Evolutionary conservation across 2,797 vertebrate genomes (phyloP).

Genomic region (Knipowitschia caucasica): DNA sequence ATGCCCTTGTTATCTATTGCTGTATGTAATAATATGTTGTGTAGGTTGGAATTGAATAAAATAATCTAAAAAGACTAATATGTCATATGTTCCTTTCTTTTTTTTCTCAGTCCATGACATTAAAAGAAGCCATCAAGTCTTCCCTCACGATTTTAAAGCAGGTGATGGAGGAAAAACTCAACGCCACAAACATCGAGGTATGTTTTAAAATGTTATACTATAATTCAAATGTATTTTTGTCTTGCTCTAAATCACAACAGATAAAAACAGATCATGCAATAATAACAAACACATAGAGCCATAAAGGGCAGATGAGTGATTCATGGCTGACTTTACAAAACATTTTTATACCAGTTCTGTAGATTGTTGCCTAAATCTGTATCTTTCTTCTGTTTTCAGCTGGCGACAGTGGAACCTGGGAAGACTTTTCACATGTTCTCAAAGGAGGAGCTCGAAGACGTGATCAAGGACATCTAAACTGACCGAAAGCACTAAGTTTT

Average conservation of each 20-base stretch:
- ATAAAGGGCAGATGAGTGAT: too few relatives aligned
- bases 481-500: constrained; percentile 14
- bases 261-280: too few relatives aligned
- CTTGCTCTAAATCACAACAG: too few relatives aligned
- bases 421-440: constrained; percentile 99
- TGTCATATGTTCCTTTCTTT: neutral
- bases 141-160: constrained; percentile 98
- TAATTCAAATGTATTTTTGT: neutral
- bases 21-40: too few relatives aligned
- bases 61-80: too few relatives aligned
- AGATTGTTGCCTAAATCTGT: neutral
- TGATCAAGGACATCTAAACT: constrained; percentile 95
- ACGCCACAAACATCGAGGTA: constrained; percentile 99
- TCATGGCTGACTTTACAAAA: too few relatives aligned
- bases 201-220: constrained; percentile 7
- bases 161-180: constrained; percentile 99
- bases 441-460: constrained; percentile 98
- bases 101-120: constrained; percentile 88
- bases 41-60: too few relatives aligned
- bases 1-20: too few relatives aligned
- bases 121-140: constrained; percentile 98
- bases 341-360: neutral
- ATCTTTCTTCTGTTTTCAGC: constrained; percentile 64
- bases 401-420: constrained; percentile 93
- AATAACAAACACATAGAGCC: too few relatives aligned